These are phyloP conservation scores for Eciton burchellii DNA, from an alignment of 1,140 invertebrate genomes.

Conservation along the genomic window DNA sequence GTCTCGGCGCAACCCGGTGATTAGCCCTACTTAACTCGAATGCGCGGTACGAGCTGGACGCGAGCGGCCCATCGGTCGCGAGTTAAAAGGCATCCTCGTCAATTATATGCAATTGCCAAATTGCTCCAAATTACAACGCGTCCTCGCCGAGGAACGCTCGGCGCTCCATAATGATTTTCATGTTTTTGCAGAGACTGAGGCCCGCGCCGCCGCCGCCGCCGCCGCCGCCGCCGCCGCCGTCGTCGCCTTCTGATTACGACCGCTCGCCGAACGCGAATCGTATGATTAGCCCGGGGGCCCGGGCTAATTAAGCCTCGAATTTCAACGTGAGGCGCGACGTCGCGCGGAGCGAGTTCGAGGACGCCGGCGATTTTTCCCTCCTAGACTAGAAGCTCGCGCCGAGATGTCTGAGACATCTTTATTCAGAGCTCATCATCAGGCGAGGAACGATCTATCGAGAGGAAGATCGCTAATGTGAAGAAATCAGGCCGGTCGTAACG, in stretches of 20 bases:
- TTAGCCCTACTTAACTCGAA: conserved; percentile 83
- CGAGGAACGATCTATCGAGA: too few relatives aligned
- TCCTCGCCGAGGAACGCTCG: conserved; percentile 32
- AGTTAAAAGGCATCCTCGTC: conserved; percentile 82
- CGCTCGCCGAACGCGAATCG: conserved; percentile 21
- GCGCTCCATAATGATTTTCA: conserved; percentile 67
- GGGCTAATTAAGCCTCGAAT: conserved; percentile 24
- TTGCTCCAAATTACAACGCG: conserved; percentile 83
- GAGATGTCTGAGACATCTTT: not conserved
- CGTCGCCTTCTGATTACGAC: conserved; percentile 21
- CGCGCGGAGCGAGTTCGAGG: not conserved
- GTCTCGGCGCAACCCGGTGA: conserved; percentile 76
- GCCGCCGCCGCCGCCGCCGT: not conserved
- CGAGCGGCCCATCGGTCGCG: conserved; percentile 69
- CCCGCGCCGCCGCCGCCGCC: not conserved
- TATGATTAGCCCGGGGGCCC: conserved; percentile 5
- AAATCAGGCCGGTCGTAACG: not conserved
- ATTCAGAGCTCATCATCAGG: too few relatives aligned
- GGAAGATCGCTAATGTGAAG: not conserved
- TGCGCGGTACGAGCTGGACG: conserved; percentile 69
- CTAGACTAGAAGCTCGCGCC: too few relatives aligned
- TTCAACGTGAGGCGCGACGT: not conserved
- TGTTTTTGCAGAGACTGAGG: conserved; percentile 24
- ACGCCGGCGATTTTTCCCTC: not conserved
- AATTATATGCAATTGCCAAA: conserved; percentile 85